Conservation (phyloP, 1,140 invertebrate genomes). For the Tetramorium simillimum region DNA sequence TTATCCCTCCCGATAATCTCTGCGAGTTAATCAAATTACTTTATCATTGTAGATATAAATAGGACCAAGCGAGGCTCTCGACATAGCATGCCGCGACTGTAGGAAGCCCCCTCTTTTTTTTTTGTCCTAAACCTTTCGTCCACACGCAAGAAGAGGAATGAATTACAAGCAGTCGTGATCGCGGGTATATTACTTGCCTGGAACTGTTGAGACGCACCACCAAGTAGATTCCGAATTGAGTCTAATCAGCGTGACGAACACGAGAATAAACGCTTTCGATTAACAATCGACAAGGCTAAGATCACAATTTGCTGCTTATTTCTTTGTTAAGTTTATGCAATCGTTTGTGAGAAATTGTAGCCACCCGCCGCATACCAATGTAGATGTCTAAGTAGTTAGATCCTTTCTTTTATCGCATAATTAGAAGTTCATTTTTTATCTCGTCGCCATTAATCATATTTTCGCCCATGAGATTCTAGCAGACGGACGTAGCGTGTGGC, state of each 20-base stretch:
- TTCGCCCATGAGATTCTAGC: slow-evolving; percentile 15
- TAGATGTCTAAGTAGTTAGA: slow-evolving; percentile 51
- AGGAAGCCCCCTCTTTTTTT: slow-evolving; percentile 55
- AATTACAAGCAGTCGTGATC: slow-evolving; percentile 20
- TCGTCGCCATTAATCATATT: slow-evolving; percentile 44
- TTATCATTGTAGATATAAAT: slow-evolving; percentile 28
- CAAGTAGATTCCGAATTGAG: slow-evolving; percentile 53
- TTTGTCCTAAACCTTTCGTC: slow-evolving; percentile 41
- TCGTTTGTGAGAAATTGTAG: slow-evolving; percentile 29
- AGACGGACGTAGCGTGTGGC: not conserved
- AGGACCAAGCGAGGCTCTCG: slow-evolving; percentile 67
- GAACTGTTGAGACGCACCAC: not conserved
- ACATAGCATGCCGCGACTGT: slow-evolving; percentile 16
- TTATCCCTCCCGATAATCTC: not conserved
- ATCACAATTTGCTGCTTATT: slow-evolving; percentile 41
- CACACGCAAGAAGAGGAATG: slow-evolving; percentile 36
- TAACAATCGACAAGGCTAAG: slow-evolving; percentile 9
- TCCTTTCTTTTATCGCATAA: not conserved
- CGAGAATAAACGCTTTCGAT: slow-evolving; percentile 48
- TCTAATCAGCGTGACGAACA: slow-evolving; percentile 45
- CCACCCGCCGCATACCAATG: slow-evolving; percentile 3
- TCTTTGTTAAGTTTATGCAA: slow-evolving; percentile 42
- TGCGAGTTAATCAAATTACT: not conserved
- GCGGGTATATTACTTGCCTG: not conserved
- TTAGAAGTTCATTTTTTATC: slow-evolving; percentile 33